Conservation (phyloP, 2,113 vertebrate species). For the Seriola dumerili region DNA sequence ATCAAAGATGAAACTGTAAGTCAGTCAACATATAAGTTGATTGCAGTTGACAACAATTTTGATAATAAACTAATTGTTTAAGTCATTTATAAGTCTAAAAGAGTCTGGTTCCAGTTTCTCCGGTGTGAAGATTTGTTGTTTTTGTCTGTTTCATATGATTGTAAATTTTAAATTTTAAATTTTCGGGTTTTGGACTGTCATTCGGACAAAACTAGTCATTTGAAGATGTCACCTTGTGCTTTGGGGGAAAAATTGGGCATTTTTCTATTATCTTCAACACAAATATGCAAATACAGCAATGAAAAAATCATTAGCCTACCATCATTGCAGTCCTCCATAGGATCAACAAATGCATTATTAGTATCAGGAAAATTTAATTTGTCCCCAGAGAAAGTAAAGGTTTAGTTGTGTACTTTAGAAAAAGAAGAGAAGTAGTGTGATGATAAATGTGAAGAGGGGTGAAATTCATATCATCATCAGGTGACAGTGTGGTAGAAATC, state of each 20-base stretch:
- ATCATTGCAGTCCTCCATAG: not conserved
- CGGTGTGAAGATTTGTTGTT: not conserved
- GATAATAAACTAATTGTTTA: too few species aligned
- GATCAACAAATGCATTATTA: not conserved
- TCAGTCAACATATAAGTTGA: too few species aligned
- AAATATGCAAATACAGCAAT: not conserved
- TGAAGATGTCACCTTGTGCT: not conserved
- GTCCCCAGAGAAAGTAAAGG: not conserved
- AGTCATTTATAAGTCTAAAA: too few species aligned
- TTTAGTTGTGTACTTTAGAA: not conserved
- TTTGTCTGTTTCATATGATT: not conserved
- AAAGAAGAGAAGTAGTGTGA: too few species aligned
- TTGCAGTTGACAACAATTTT: too few species aligned
- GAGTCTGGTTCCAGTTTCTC: not conserved
- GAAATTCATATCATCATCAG: too few species aligned
- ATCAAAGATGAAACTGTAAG: too few species aligned
- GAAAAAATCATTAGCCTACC: not conserved
- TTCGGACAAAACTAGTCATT: not conserved
- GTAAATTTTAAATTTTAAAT: not conserved
- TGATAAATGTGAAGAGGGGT: too few species aligned
- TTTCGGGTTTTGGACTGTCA: not conserved
- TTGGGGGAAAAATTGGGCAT: not conserved
- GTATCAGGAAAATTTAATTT: not conserved
- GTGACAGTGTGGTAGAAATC: not conserved
- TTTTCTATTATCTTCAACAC: not conserved